Evolutionary conservation across 35 echinoderm and acorn worm genomes (phyloP), one percentile per base, ranked within the genome.

Genomic region (Acanthaster planci): DNA sequence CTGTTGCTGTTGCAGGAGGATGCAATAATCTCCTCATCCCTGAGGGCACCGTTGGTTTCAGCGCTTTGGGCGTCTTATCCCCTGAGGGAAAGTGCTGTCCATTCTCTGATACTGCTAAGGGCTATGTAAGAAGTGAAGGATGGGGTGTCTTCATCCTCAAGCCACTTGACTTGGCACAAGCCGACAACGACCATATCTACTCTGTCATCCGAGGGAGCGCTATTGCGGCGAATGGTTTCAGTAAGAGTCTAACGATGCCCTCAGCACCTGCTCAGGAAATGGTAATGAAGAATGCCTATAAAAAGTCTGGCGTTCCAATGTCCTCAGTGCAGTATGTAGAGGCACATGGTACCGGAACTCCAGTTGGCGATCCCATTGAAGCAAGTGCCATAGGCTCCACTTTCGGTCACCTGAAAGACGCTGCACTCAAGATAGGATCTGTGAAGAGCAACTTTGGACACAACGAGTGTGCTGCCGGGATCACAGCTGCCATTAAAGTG

Each of bases 371-470:
- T 84, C 94, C 94, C 14, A 83, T 97, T 27, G 94, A 97, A 79
- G 94, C 94, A 29, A 84, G 87, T 39, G 94, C 94, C 1, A 97
- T 97, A 19, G 90, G 91, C 3, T 58, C 27, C n/a, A 83, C 87
- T 37, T 97, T 97, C 52, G 78, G 64, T 2, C 68, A 40, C 38
- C 27, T 40, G 9, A 53, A 81, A 9, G 59, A 86, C 16, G 78
- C 39, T 4, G 91, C 90, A 51, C 40, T 97, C 6, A 93, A 93
- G 40, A 87, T 97, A 60, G 94, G 94, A 18, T 97, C 94, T 17
- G 86, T 97, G 5, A 97, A 97, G 76, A 82, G 94, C 12, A 97
- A 97, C 54, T 97, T 97, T 85, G 94, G 94, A 29, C 94, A 97
- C 81, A 85, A 60, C 38, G 94, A 97, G 76, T 79, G 88, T 68